A percentile compares a stretch with the other conserved stretches of the same genome.
Evolutionary conservation across 2,888 invertebrate genomes (phyloP).

Genomic region (Sisyra terminalis): DNA sequence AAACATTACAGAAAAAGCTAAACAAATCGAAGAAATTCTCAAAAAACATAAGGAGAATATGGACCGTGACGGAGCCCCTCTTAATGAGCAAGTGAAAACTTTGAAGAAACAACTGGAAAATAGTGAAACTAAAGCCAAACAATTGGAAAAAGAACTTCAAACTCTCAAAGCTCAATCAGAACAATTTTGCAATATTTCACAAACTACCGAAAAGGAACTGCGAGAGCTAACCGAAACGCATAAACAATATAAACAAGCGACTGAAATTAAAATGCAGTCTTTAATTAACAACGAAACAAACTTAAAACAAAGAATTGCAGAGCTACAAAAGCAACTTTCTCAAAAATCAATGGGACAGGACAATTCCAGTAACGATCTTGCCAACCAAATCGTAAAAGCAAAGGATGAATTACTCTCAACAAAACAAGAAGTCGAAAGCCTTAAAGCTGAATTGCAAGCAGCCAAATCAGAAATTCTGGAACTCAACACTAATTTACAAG

Average conservation of each 20-base stretch:
- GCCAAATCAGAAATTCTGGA: constrained; percentile 43
- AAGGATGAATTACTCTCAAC: constrained; percentile 43
- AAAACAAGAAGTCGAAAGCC: constrained; percentile 36
- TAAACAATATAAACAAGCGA: constrained; percentile 36
- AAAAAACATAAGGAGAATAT: constrained; percentile 43
- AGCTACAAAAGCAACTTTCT: constrained; percentile 53
- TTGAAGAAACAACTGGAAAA: constrained; percentile 48
- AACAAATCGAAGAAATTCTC: constrained; percentile 48
- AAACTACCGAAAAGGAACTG: constrained; percentile 64
- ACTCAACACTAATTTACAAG: constrained; percentile 42
- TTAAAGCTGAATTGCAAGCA: constrained; percentile 42
- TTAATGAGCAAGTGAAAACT: constrained; percentile 49
- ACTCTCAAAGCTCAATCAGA: constrained; percentile 59
- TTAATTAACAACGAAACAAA: constrained; percentile 28
- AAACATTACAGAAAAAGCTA: constrained; percentile 40
- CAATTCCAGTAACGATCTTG: constrained; percentile 35
- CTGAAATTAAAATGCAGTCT: constrained; percentile 38
- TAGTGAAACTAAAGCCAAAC: constrained; percentile 44
- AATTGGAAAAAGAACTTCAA: constrained; percentile 53
- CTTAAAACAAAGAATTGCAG: constrained; percentile 43
- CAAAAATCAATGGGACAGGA: constrained; percentile 46
- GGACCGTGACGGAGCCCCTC: constrained; percentile 30
- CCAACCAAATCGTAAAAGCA: constrained; percentile 30
- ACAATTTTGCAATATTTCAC: constrained; percentile 73
- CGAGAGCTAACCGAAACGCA: constrained; percentile 42